Base-by-base conservation (phyloP, 2,113 vertebrate species). In the Salvator merianae region DNA sequence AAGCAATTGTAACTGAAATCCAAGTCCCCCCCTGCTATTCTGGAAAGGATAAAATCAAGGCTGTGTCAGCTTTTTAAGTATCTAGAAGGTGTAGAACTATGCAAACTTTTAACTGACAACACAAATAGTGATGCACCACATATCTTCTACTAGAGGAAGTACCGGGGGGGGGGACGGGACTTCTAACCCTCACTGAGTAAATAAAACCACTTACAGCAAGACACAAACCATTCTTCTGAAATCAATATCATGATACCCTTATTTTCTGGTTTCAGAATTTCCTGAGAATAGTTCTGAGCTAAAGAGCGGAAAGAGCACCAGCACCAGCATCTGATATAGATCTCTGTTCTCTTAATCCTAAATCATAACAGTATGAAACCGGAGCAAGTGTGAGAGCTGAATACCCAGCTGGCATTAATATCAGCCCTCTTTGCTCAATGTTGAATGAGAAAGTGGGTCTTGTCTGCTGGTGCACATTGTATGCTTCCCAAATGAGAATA, bases 361-460 rank as follows among this genome's bases (percentile, higher is more conserved):
- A 91, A 90, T 72, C 82, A 77, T 87, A 92, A 77, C 84, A 87
- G 7, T 4, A 69, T 85, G 90, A 94, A 95, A 93, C 82, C 84
- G 28, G 63, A 89, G 86, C 79, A 77, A 90, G 88, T 59, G 88
- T 63, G 91, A 89, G 81, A 4, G 77, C 84, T 32, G 47, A 26
- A 50, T 82, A 68, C 77, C 86, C 91, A 92, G 90, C 86, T 91
- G 86, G 69, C 79, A 86, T 90, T 89, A 74, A 6, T 79, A 88
- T 88, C 89, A 84, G 20, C 59, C 75, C 72, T 6, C 63, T 40
- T 20, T 76, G 62, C 85, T 86, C 50, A 62, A 84, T 65, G 78
- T 38, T 84, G 13, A 74, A 34, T 3, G 55, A n/a, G 55, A 78
- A 77, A 84, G 32, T 30, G 22, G 36, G 32, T 30, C 24, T 36